A percentile compares a stretch with the other conserved stretches of the same genome.
phyloP scores from a whole-genome alignment of 2,113 vertebrate genomes.

The Phyllostomus discolor region DNA sequence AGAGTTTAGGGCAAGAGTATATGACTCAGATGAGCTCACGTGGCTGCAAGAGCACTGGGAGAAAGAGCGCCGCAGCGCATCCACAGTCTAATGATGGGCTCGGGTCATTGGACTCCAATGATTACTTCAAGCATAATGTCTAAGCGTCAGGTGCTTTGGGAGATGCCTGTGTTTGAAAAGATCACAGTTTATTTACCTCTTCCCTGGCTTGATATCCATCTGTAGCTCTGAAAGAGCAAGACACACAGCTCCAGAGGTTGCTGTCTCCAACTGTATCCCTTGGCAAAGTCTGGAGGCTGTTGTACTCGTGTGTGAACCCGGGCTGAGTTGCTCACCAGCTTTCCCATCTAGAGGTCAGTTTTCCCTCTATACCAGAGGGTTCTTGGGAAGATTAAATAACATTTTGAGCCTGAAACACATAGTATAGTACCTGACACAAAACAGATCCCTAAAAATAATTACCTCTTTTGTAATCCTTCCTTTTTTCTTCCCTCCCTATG shows the following conservation, averaged over 20 bases:
- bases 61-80: no score
- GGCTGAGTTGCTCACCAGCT: not conserved
- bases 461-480: not conserved
- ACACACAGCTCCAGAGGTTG: not conserved
- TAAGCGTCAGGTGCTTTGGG: not conserved
- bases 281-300: not conserved
- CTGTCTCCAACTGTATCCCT: not conserved
- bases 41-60: not conserved
- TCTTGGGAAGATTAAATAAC: not conserved
- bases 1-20: not conserved
- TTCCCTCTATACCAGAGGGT: not conserved
- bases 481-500: not conserved
- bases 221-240: not conserved
- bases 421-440: not conserved
- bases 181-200: not conserved
- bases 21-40: not conserved
- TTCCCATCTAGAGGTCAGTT: not conserved
- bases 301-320: not conserved
- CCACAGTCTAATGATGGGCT: not conserved
- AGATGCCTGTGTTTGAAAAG: not conserved
- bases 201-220: not conserved
- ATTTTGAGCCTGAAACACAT: not conserved
- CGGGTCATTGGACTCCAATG: not conserved
- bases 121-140: not conserved
- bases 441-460: not conserved